Evolutionary conservation across 2,888 invertebrate genomes (phyloP), one percentile per base, ranked within the genome.

Genomic region (Drosophila conformis): DNA sequence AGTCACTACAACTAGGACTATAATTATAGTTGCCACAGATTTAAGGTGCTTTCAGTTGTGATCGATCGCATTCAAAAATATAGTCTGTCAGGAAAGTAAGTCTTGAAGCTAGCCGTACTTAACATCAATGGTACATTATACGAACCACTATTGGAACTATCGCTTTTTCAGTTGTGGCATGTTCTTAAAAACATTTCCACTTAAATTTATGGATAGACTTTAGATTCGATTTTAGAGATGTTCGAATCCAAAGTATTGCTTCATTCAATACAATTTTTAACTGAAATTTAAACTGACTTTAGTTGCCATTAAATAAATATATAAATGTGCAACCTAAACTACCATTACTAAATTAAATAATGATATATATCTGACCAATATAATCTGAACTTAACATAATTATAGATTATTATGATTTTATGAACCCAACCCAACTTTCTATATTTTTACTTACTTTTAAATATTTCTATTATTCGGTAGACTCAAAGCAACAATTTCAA

Each of bases 401-500:
- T 40, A n/a, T 40, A 8, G 10, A n/a, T 40, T n/a, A 40, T 11
- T 3, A n/a, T n/a, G n/a, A n/a, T n/a, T n/a, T n/a, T 33, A 1
- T 33, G 33, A 11, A 31, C 10, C 40, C 4, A 10, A 40, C 10
- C 27, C 27, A 27, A 4, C 4, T n/a, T 40, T 40, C 10, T n/a
- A 21, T 5, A 21, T 42, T 42, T 38, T 29, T 1, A 15, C 21
- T 15, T 8, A 10, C 21, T 36, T 33, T 11, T 25, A 11, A 46
- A 33, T 11, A 18, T 27, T n/a, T 40, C 5, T 21, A 3, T 42
- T 40, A 4, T 48, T 18, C 25, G 1, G 4, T 27, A 80, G 58
- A 36, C 66, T 0, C 49, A 72, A 0, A 54, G 42, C 11, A 65
- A 64, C n/a, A 71, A 76, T 18, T 78, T 80, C 48, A 82, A 91